A percentile compares a stretch with the other conserved stretches of the same genome.
Evolutionary conservation across 2,888 invertebrate genomes (phyloP).

Genomic region (Drepana falcataria): DNA sequence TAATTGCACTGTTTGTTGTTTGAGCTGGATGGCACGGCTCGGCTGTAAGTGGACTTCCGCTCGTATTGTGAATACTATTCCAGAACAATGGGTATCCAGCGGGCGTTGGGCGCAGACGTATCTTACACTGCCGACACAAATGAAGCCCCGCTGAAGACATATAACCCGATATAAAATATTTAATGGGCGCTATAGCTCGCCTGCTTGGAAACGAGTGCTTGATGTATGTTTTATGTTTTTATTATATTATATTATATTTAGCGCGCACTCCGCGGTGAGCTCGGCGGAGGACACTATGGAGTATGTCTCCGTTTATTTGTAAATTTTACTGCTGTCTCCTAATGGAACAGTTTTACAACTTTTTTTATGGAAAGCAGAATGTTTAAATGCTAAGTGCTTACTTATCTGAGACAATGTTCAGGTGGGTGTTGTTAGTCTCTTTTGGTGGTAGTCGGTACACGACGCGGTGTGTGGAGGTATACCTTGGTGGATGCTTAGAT

Average conservation of each 20-base stretch:
- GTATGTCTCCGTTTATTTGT: not conserved
- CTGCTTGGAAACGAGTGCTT: not conserved
- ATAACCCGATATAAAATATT: not conserved
- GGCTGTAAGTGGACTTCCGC: not conserved
- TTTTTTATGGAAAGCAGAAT: not conserved
- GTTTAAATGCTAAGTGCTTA: not conserved
- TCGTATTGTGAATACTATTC: not conserved
- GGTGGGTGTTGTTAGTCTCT: too few relatives aligned
- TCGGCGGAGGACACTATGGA: not conserved
- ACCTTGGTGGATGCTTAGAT: too few relatives aligned
- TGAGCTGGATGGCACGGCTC: not conserved
- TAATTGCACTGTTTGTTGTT: too few relatives aligned
- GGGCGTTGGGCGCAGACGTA: not conserved
- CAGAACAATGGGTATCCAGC: not conserved
- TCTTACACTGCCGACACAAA: not conserved
- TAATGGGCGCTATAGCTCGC: not conserved
- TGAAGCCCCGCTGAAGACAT: not conserved
- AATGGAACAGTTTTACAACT: not conserved
- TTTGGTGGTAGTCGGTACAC: too few relatives aligned
- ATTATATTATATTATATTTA: not conserved
- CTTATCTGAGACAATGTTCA: too few relatives aligned
- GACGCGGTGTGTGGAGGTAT: too few relatives aligned
- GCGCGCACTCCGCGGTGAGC: not conserved
- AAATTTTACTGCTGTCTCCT: not conserved
- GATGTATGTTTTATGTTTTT: constrained; percentile 2